A percentile compares a stretch with the other conserved stretches of the same genome.
Conservation (phyloP, 1,140 invertebrate species). For the Drosophila funebris region DNA sequence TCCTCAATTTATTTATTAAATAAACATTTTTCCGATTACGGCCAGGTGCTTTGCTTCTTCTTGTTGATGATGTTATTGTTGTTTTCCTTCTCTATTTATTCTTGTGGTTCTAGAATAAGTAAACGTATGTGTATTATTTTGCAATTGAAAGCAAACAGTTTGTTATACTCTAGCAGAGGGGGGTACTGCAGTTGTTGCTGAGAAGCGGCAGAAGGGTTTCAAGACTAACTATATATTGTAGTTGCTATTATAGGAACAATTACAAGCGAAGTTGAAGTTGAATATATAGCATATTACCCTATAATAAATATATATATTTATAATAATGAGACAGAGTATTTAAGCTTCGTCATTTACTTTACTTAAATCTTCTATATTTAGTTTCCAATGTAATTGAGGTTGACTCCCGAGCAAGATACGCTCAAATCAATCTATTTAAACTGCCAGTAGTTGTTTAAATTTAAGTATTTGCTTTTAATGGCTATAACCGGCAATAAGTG, state of each 20-base stretch:
- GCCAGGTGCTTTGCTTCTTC: conserved; percentile 23
- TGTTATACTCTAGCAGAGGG: neutral
- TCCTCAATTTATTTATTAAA: conserved; percentile 68
- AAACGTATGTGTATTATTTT: neutral
- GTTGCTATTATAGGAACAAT: no score
- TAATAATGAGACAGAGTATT: no score
- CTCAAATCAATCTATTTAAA: neutral
- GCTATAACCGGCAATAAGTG: neutral
- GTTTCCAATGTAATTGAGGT: neutral
- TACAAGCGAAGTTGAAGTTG: no score
- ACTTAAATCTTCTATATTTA: neutral
- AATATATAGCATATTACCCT: no score
- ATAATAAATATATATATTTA: no score
- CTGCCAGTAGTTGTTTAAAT: neutral
- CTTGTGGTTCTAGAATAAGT: neutral
- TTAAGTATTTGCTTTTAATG: neutral
- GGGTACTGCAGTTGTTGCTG: neutral
- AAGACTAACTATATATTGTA: no score
- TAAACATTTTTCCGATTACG: conserved; percentile 61
- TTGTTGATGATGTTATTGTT: conserved; percentile 9
- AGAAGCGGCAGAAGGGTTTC: no score
- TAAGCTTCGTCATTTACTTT: neutral
- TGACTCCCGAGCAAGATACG: neutral
- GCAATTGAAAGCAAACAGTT: neutral
- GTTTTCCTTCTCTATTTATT: conserved; percentile 38